phyloP scores from a whole-genome alignment of 2,797 vertebrate species.

The Fistularia tabacaria region DNA sequence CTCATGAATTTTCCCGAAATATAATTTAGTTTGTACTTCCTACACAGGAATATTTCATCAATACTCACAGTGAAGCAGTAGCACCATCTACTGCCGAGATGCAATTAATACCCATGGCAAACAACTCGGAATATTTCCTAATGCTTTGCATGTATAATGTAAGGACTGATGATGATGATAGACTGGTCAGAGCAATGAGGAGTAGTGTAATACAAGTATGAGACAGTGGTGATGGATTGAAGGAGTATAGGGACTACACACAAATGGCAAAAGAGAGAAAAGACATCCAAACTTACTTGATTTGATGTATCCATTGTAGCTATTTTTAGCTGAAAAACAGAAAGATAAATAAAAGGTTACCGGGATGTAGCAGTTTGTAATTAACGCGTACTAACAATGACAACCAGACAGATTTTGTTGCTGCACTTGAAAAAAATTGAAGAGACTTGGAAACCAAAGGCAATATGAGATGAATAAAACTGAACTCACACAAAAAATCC shows the following conservation, averaged over 20 bases:
- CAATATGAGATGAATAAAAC: no score
- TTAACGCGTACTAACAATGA: slow-evolving; percentile 24
- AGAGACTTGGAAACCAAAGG: no score
- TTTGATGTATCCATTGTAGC: slow-evolving; percentile 85
- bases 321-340: slow-evolving; percentile 81
- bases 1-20: neutral
- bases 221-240: slow-evolving; percentile 30
- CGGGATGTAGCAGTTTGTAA: slow-evolving; percentile 57
- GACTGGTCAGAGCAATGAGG: slow-evolving; percentile 17
- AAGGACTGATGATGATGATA: slow-evolving; percentile 36
- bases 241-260: slow-evolving; percentile 22
- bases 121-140: slow-evolving; percentile 8
- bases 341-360: slow-evolving; percentile 11
- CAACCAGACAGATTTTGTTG: neutral
- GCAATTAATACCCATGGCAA: slow-evolving; percentile 27
- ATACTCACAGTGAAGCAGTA: slow-evolving; percentile 45
- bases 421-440: neutral
- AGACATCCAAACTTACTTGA: slow-evolving; percentile 78
- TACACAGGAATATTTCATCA: slow-evolving; percentile 9
- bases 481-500: no score
- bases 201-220: slow-evolving; percentile 31
- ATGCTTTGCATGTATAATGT: slow-evolving; percentile 19
- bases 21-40: neutral
- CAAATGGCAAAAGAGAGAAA: slow-evolving; percentile 41
- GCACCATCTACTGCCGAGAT: slow-evolving; percentile 68